Evolutionary conservation across 2,113 vertebrate species (phyloP).

Genomic region (Elephantulus edwardii): DNA sequence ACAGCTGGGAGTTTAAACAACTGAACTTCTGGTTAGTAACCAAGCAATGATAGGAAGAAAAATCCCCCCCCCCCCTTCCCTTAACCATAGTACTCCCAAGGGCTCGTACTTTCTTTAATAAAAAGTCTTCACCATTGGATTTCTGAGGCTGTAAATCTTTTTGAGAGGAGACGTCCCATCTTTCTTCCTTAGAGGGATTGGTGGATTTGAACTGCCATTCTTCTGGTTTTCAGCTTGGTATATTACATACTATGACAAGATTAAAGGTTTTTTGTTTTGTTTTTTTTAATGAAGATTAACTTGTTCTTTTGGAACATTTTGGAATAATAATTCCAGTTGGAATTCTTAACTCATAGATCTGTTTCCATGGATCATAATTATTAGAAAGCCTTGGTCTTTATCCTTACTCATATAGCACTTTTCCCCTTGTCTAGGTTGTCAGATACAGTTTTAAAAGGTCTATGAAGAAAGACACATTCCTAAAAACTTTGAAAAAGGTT

Average conservation of each 20-base stretch:
- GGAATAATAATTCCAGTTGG: constrained; percentile 5
- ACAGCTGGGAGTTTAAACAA: too few relatives aligned
- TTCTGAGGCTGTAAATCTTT: too few relatives aligned
- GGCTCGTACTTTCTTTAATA: too few relatives aligned
- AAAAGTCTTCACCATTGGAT: too few relatives aligned
- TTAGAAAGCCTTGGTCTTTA: constrained; percentile 27
- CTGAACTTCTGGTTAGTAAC: too few relatives aligned
- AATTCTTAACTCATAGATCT: too few relatives aligned
- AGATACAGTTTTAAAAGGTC: constrained; percentile 8
- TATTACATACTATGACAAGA: not conserved
- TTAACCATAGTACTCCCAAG: too few relatives aligned
- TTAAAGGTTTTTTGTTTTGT: not conserved
- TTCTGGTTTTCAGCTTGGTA: not conserved
- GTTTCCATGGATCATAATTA: not conserved
- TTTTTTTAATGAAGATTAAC: constrained; percentile 50
- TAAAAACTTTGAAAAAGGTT: constrained; percentile 8
- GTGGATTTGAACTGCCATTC: too few relatives aligned
- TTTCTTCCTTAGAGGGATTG: too few relatives aligned
- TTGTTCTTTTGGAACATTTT: constrained; percentile 2
- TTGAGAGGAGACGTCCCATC: too few relatives aligned
- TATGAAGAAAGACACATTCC: not conserved
- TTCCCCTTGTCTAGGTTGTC: constrained; percentile 6
- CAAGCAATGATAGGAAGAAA: too few relatives aligned
- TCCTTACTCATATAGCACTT: constrained; percentile 6
- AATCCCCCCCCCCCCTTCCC: too few relatives aligned